Evolutionary conservation across 2,797 vertebrate genomes (phyloP).

Genomic region (Mormyrops attenuatus): DNA sequence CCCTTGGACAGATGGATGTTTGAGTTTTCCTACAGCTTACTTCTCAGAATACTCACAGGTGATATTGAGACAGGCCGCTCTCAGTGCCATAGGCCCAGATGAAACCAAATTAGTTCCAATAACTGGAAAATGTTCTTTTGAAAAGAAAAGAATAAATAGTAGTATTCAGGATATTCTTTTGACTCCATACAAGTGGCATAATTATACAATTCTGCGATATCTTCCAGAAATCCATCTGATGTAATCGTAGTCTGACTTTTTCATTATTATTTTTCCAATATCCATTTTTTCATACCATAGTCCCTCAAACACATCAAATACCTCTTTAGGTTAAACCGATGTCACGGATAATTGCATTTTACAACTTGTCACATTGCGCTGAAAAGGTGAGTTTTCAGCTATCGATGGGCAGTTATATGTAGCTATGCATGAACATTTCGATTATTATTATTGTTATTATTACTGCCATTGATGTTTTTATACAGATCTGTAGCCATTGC

Average conservation of each 20-base stretch:
- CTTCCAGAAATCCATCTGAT: constrained; percentile 28
- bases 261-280: constrained; percentile 36
- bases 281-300: constrained; percentile 27
- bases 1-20: not conserved
- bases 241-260: constrained; percentile 35
- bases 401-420: not conserved
- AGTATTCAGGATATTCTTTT: constrained; percentile 26
- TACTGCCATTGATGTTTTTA: not conserved
- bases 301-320: constrained; percentile 31
- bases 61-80: not conserved
- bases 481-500: not conserved
- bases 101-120: constrained; percentile 23
- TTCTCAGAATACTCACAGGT: not conserved
- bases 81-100: not conserved
- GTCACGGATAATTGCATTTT: constrained; percentile 37
- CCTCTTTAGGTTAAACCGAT: constrained; percentile 31
- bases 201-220: constrained; percentile 36
- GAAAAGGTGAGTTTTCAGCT: constrained; percentile 28
- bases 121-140: constrained; percentile 16
- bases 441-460: constrained; percentile 3
- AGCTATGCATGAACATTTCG: not conserved
- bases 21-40: not conserved
- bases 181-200: constrained; percentile 22
- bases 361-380: constrained; percentile 23
- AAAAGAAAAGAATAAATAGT: constrained; percentile 26